Base-by-base conservation (phyloP, 2,888 invertebrate species). In the Antheraea yamamai region DNA sequence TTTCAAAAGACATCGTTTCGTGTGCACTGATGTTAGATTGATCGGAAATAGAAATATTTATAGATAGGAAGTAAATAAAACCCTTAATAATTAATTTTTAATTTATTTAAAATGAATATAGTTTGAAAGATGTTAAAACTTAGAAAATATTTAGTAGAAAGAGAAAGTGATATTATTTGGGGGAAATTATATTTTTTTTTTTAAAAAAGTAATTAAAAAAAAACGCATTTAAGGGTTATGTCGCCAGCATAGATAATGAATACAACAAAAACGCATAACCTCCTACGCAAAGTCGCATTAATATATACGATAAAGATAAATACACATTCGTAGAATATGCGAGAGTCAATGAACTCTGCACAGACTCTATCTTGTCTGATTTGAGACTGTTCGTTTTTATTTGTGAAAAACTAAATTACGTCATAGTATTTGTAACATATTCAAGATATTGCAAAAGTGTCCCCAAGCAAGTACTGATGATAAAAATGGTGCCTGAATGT, bases 311-410 rank as follows among this genome's bases (percentile, higher is more conserved):
- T 30, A 23, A 30, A 66, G 26, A 66, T 66, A 66, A 66, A 66
- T 66, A 66, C 26, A 66, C 30, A 66, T 66, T 66, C 30, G 30
- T 26, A 61, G n/a, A 61, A 23, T 61, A 61, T 23, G 23, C 23
- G 23, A 61, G 64, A 30, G 64, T 66, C 64, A 66, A 66, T 30
- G 64, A 66, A 66, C 64, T 66, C 64, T 0, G 1, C 23, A 61
- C 61, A 66, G 64, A 30, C 30, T 30, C 64, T 30, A 4, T 30
- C 7, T 4, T 66, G 30, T 30, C 30, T 66, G 26, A 16, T 66
- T 66, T 66, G 61, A 23, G 61, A 23, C 10, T 66, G 26, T 66
- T 51, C n/a, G 39, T 39, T 74, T 74, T 55, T 68, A 68, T 55
- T 23, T 55, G 70, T 58, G 58, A 58, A 70, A 68, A 73, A 70